Conservation (phyloP, 2,888 invertebrate species). For the Linnaemya tessellans region DNA sequence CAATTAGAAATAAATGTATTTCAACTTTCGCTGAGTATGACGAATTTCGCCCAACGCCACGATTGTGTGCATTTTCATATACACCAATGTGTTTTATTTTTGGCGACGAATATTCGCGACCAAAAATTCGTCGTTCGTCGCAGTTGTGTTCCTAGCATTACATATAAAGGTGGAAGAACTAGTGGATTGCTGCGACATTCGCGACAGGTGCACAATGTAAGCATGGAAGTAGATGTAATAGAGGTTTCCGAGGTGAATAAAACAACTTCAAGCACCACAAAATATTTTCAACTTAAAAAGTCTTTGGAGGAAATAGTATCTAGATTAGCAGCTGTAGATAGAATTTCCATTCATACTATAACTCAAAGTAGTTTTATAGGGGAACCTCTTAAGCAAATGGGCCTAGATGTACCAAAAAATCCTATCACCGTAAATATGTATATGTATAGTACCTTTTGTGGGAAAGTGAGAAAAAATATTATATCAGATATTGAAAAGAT, state of each 20-base stretch:
- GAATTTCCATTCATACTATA: background rate
- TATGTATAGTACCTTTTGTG: background rate
- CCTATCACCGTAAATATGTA: background rate
- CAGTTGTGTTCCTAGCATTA: too few relatives aligned
- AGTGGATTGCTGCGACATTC: background rate
- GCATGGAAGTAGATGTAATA: too few relatives aligned
- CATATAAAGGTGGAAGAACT: background rate
- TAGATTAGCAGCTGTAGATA: background rate
- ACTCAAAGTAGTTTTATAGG: background rate
- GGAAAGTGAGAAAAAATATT: background rate
- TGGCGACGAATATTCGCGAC: too few relatives aligned
- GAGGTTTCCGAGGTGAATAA: too few relatives aligned
- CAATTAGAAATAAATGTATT: too few relatives aligned
- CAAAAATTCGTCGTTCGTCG: too few relatives aligned
- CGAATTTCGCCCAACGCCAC: too few relatives aligned
- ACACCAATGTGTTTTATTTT: too few relatives aligned
- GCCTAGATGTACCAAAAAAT: background rate
- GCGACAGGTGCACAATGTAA: too few relatives aligned
- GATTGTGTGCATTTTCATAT: too few relatives aligned
- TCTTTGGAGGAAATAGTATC: background rate
- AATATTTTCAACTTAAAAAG: background rate
- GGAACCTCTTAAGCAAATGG: background rate
- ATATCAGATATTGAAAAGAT: conserved; percentile 1
- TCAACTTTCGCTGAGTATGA: too few relatives aligned
- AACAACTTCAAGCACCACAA: background rate